Percentiles rank a stretch among this genome's conserved stretches.
Conservation (phyloP, 2,113 vertebrate genomes). For the Macheiramphus alcinus region DNA sequence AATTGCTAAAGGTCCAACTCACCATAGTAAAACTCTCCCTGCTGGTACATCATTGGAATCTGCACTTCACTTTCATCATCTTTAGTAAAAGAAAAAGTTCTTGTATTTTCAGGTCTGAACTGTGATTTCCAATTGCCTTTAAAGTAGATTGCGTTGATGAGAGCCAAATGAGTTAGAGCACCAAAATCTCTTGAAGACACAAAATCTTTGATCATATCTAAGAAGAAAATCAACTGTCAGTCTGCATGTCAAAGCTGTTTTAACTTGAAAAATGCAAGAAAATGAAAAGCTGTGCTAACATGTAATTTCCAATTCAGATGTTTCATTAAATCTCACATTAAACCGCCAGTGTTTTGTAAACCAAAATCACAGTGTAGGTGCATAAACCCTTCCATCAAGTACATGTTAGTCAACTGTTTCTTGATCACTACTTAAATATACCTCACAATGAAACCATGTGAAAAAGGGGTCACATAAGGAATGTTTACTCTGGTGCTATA, state of each 20-base stretch:
- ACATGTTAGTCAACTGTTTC: background rate
- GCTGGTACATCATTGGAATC: slow-evolving; percentile 99
- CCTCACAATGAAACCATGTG: background rate
- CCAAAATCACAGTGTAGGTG: background rate
- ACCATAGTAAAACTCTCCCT: slow-evolving; percentile 98
- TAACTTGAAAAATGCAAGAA: slow-evolving; percentile 35
- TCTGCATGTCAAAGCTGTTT: background rate
- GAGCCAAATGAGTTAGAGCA: slow-evolving; percentile 82
- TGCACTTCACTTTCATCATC: slow-evolving; percentile 97
- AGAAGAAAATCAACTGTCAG: background rate
- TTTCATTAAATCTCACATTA: slow-evolving; percentile 38
- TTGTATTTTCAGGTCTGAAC: slow-evolving; percentile 95
- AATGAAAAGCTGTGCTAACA: slow-evolving; percentile 41
- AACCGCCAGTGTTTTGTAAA: slow-evolving; percentile 51
- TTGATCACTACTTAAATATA: background rate
- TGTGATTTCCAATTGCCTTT: slow-evolving; percentile 97
- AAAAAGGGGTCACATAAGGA: background rate
- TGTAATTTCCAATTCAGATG: slow-evolving; percentile 51
- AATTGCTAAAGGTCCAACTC: slow-evolving; percentile 10
- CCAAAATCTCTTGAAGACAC: slow-evolving; percentile 90
- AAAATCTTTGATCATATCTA: slow-evolving; percentile 89
- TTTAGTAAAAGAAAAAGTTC: slow-evolving; percentile 96
- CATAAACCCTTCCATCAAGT: background rate
- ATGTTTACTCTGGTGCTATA: background rate
- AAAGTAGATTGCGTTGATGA: slow-evolving; percentile 95